Conservation (phyloP, 2,797 vertebrate species). For the Myotis pilosus region DNA sequence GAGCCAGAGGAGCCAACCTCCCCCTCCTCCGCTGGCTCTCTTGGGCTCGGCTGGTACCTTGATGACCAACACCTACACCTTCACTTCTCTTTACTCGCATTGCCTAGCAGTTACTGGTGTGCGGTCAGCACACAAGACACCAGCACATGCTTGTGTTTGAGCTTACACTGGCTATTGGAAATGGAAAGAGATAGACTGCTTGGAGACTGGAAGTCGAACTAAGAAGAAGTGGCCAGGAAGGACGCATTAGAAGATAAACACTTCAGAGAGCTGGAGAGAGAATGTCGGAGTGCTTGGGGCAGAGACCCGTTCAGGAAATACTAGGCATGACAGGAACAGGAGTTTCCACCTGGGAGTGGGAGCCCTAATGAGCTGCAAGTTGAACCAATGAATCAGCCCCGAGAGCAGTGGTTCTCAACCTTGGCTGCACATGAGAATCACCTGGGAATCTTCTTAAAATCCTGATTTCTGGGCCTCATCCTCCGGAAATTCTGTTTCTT, state of each 20-base stretch:
- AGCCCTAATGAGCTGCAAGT: not conserved
- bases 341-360: not conserved
- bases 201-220: not conserved
- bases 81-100: not conserved
- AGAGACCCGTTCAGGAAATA: not conserved
- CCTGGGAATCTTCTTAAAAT: too few relatives aligned
- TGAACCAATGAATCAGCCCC: not conserved
- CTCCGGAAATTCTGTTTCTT: too few relatives aligned
- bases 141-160: not conserved
- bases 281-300: not conserved
- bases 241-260: not conserved
- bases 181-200: not conserved
- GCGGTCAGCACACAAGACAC: not conserved
- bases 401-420: too few relatives aligned
- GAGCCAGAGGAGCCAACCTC: not conserved
- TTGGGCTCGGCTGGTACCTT: not conserved
- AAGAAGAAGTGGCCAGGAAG: not conserved
- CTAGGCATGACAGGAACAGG: not conserved
- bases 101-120: too few relatives aligned
- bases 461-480: too few relatives aligned
- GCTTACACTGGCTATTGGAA: not conserved
- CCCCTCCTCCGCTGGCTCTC: not conserved
- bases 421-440: too few relatives aligned
- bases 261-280: not conserved
- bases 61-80: not conserved